Evolutionary conservation across 2,797 vertebrate species (phyloP).

Genomic region (Danio aesculapii): DNA sequence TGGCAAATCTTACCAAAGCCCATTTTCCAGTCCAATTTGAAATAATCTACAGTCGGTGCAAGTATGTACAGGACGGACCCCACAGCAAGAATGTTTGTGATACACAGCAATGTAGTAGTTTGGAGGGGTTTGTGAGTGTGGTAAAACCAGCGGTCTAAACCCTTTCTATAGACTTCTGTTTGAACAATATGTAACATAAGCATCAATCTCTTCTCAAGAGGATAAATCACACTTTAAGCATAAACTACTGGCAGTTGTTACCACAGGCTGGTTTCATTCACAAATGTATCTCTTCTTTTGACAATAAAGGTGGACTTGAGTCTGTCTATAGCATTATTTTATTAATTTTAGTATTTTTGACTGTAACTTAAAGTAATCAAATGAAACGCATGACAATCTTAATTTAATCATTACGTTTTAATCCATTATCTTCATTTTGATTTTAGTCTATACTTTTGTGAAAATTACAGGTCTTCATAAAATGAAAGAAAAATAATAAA

Average conservation of each 20-base stretch:
- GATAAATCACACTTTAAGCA: constrained; percentile 58
- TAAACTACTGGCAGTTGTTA: constrained; percentile 58
- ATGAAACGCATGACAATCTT: neutral
- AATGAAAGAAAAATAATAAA: neutral
- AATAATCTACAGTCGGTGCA: constrained; percentile 25
- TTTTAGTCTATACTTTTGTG: neutral
- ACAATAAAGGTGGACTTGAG: neutral
- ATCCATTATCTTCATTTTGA: neutral
- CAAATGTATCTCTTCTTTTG: neutral
- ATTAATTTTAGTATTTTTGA: no score
- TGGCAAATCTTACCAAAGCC: constrained; percentile 31
- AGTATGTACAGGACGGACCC: constrained; percentile 41
- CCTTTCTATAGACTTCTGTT: constrained; percentile 60
- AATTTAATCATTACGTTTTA: neutral
- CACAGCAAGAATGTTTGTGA: constrained; percentile 26
- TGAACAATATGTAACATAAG: constrained; percentile 59
- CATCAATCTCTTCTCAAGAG: constrained; percentile 68
- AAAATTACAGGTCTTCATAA: neutral
- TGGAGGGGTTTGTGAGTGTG: neutral
- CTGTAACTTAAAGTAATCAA: neutral
- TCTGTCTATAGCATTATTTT: neutral
- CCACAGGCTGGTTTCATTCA: neutral
- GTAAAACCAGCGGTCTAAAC: constrained; percentile 47
- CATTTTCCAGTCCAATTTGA: constrained; percentile 12
- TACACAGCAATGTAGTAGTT: neutral